Evolutionary conservation across 2,113 vertebrate species (phyloP), one percentile per base, ranked within the genome.

Genomic region (Actenoides hombroni): DNA sequence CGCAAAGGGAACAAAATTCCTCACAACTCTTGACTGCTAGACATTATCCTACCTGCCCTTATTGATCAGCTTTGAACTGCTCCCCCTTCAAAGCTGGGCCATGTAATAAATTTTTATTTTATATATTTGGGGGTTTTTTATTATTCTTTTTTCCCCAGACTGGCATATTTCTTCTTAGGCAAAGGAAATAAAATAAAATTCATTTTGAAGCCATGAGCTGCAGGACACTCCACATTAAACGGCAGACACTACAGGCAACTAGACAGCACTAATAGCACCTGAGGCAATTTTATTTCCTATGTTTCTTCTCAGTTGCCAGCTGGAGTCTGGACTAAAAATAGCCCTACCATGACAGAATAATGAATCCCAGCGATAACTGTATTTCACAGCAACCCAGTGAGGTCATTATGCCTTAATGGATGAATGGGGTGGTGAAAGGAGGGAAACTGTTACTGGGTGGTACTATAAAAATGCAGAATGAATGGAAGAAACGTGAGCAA

Each of bases 311-410:
- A 92, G 69, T 93, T 92, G 44, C 83, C 94, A 96, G 81, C 90
- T 95, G 94, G 90, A 91, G 82, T 61, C 94, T 80, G 65, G 60
- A 39, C 94, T 96, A 96, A 95, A 97, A 96, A 91, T 84, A 96
- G 46, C 82, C 31, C 60, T 88, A 65, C 61, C 63, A 42, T 96
- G 92, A 92, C 95, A 97, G 87, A 92, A 88, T 83, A 93, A 97
- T 69, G 90, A 96, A 96, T 94, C 87, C 93, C 71, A 73, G 67
- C 2, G 14, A 96, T 92, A 95, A 96, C 78, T 40, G 57, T 65
- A 77, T 61, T 94, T 56, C 4, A 0, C 60, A 69, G 97, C 39
- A 94, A 81, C 1, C 26, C 80, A 78, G 6, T 76, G 53, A 95
- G 82, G 83, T 95, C 89, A 73, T 97, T 95, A 94, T 92, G 49